phyloP scores from a whole-genome alignment of 2,113 vertebrate genomes.

The Antechinus flavipes region DNA sequence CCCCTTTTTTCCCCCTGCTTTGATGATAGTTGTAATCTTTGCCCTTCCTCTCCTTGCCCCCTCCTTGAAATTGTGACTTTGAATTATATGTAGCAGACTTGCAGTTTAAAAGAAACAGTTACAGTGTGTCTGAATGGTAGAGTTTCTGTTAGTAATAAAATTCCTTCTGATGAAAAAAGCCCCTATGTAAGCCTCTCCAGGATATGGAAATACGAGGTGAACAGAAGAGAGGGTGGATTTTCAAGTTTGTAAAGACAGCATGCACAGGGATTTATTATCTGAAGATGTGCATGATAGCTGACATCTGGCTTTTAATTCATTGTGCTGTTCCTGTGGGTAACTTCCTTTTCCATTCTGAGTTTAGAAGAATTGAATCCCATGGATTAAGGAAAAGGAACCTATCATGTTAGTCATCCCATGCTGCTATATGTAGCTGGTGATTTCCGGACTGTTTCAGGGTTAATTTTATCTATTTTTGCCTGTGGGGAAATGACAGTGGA shows the following conservation, averaged over 20 bases:
- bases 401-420: not conserved
- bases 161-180: not conserved
- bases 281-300: not conserved
- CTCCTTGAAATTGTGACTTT: not conserved
- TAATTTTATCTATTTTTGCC: constrained; percentile 30
- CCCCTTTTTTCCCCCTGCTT: not conserved
- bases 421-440: not conserved
- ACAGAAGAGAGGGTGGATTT: not conserved
- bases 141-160: not conserved
- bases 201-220: not conserved
- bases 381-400: not conserved
- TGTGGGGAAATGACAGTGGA: constrained; percentile 32
- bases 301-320: not conserved
- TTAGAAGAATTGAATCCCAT: not conserved
- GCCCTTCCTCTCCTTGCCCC: not conserved
- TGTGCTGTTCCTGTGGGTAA: not conserved
- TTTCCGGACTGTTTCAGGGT: constrained; percentile 29
- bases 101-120: not conserved
- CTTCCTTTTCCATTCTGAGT: not conserved
- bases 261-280: not conserved
- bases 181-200: not conserved
- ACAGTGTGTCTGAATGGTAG: not conserved
- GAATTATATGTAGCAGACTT: not conserved
- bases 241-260: not conserved
- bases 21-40: not conserved